A percentile compares a stretch with the other conserved stretches of the same genome.
These are phyloP conservation scores for Nycticryphes semicollaris DNA, from an alignment of 2,113 vertebrate species.

Conservation along the genomic window DNA sequence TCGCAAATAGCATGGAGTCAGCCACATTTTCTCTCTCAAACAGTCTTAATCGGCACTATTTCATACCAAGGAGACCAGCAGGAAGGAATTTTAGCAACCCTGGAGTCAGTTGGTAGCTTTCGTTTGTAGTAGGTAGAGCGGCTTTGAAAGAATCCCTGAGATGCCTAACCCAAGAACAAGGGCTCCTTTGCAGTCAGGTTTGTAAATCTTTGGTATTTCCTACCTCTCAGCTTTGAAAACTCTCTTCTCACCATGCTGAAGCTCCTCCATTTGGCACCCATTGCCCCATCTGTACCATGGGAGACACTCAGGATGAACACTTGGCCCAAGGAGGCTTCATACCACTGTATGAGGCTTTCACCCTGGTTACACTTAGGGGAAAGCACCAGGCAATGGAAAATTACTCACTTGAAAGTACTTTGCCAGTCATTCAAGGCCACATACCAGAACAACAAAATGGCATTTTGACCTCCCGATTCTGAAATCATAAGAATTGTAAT, in stretches of 20 bases:
- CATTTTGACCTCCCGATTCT: neutral
- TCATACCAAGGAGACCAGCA: neutral
- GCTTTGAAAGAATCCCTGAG: neutral
- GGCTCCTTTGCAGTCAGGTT: neutral
- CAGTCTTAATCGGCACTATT: neutral
- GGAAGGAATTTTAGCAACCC: neutral
- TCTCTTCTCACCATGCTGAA: neutral
- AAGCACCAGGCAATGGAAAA: neutral
- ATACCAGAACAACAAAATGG: neutral
- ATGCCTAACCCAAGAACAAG: neutral
- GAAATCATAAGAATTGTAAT: neutral
- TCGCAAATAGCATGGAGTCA: neutral
- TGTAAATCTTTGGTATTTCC: neutral
- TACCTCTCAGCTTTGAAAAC: neutral
- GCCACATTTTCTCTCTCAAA: neutral
- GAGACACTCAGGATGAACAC: neutral
- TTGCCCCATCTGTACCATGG: rapidly evolving
- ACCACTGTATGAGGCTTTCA: neutral
- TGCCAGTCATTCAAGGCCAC: neutral
- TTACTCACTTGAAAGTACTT: neutral
- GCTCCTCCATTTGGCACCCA: neutral
- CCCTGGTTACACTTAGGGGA: neutral
- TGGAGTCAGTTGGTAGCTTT: neutral
- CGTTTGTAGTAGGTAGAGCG: neutral
- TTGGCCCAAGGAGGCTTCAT: neutral